A percentile compares a stretch with the other conserved stretches of the same genome.
These are phyloP conservation scores for Philopotamus ludificatus DNA, from an alignment of 1,140 invertebrate species.

Conservation along the genomic window DNA sequence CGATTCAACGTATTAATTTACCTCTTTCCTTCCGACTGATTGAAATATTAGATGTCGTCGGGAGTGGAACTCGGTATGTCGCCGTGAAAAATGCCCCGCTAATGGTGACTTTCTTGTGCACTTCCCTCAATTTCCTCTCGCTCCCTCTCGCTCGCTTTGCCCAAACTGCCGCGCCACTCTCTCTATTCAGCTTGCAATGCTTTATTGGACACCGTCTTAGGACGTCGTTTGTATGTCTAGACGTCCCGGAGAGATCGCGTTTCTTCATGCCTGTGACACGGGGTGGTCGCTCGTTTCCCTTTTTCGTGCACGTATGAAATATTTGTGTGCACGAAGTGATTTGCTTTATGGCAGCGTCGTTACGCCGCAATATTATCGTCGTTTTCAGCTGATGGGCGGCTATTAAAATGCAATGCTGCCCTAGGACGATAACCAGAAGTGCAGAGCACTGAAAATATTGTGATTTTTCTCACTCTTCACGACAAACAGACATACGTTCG, in stretches of 20 bases:
- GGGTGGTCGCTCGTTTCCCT: not conserved
- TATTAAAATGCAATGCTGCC: no score
- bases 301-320: not conserved
- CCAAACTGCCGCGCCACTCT: no score
- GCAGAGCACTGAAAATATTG: no score
- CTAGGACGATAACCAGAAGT: no score
- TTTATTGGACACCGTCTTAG: not conserved
- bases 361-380: not conserved
- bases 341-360: not conserved
- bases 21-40: not conserved
- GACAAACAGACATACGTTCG: no score
- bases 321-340: not conserved
- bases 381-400: no score
- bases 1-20: not conserved
- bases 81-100: not conserved
- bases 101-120: not conserved
- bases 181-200: not conserved
- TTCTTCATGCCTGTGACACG: not conserved
- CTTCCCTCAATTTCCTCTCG: not conserved
- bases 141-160: not conserved
- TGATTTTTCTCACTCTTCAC: no score
- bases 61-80: not conserved
- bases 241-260: not conserved
- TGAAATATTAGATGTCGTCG: not conserved
- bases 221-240: constrained; percentile 7